Evolutionary conservation across 2,888 invertebrate genomes (phyloP).

Genomic region (Plagodis pulveraria): DNA sequence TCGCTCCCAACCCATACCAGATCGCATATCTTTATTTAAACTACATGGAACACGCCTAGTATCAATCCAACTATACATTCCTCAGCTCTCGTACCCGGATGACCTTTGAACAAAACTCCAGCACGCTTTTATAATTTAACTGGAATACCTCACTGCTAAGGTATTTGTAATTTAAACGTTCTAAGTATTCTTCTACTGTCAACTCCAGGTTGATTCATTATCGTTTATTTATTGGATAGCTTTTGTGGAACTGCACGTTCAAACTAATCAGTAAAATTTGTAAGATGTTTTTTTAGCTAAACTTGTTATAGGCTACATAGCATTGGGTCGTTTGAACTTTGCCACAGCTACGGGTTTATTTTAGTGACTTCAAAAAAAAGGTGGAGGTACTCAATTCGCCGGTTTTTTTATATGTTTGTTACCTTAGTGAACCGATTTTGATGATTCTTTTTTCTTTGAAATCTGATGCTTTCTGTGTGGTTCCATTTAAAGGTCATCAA

Average conservation of each 20-base stretch:
- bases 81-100: constrained; percentile 9
- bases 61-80: background rate
- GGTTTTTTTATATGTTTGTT: no score
- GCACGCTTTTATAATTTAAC: constrained; percentile 26
- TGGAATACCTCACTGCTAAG: constrained; percentile 31
- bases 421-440: no score
- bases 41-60: no score
- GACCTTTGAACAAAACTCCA: constrained; percentile 15
- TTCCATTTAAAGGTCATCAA: no score
- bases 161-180: constrained; percentile 51
- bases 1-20: background rate
- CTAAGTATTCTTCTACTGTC: constrained; percentile 47
- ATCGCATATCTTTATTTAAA: background rate
- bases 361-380: no score
- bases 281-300: constrained; percentile 47
- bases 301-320: constrained; percentile 32
- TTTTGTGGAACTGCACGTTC: constrained; percentile 56
- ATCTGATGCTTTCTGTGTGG: no score
- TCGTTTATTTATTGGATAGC: constrained; percentile 62
- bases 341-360: constrained; percentile 33
- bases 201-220: constrained; percentile 59
- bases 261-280: constrained; percentile 56
- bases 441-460: no score
- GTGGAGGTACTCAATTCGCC: no score
- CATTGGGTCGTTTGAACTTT: constrained; percentile 24